Percentiles rank a stretch among this genome's conserved stretches.
These are phyloP conservation scores for Mustela lutreola DNA, from an alignment of 2,113 vertebrate genomes.

Conservation along the genomic window DNA sequence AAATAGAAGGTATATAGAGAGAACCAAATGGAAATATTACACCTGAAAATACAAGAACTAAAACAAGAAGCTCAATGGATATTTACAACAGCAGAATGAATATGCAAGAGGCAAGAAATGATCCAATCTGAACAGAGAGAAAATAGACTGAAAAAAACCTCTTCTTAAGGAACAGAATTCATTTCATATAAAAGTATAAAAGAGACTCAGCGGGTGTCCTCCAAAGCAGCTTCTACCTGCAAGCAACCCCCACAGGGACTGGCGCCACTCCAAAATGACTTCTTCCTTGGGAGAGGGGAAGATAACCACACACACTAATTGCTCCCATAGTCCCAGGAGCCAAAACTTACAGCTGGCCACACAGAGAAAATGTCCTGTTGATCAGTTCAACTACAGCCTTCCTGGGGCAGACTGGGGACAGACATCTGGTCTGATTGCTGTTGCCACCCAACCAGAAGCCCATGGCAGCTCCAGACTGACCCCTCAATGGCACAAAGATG, in stretches of 20 bases:
- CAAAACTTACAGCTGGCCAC: neutral
- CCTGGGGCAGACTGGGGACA: neutral
- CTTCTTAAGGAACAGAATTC: neutral
- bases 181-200: neutral
- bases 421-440: neutral
- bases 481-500: neutral
- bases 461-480: neutral
- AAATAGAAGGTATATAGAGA: conserved; percentile 4
- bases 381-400: neutral
- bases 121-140: neutral
- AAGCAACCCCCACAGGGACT: neutral
- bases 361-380: neutral
- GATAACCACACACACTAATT: neutral
- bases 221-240: neutral
- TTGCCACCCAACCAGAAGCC: neutral
- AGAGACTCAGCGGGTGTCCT: neutral
- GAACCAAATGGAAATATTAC: neutral
- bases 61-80: neutral
- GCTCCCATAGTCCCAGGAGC: neutral
- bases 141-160: neutral
- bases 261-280: neutral
- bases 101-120: neutral
- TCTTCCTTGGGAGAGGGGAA: neutral
- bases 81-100: neutral
- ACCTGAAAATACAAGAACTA: neutral